phyloP scores from a whole-genome alignment of 1,140 invertebrate genomes.

The Anagrus nilaparvatae region DNA sequence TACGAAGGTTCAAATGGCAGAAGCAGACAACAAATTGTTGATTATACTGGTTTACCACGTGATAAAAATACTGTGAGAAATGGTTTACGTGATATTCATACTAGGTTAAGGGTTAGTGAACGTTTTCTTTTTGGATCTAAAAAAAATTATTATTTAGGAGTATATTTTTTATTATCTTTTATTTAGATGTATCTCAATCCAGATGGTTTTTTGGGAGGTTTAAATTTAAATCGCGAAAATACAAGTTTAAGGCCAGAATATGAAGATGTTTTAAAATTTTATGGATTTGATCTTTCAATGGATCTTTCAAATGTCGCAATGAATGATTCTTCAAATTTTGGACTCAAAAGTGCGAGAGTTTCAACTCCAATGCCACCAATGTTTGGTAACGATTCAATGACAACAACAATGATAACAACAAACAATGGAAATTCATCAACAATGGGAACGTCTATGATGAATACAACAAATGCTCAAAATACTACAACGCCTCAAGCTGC shows the following conservation, averaged over 20 bases:
- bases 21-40: slow-evolving; percentile 56
- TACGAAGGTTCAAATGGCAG: slow-evolving; percentile 64
- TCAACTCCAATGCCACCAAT: slow-evolving; percentile 14
- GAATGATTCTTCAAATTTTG: slow-evolving; percentile 7
- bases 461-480: neutral
- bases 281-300: slow-evolving; percentile 56
- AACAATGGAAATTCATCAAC: too few relatives aligned
- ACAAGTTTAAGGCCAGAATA: slow-evolving; percentile 59
- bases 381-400: neutral
- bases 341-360: slow-evolving; percentile 13
- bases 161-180: slow-evolving; percentile 23
- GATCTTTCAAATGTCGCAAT: slow-evolving; percentile 17
- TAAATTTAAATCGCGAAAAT: slow-evolving; percentile 66
- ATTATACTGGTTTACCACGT: slow-evolving; percentile 54
- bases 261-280: slow-evolving; percentile 59
- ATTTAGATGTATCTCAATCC: slow-evolving; percentile 68
- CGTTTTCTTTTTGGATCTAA: neutral
- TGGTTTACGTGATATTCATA: slow-evolving; percentile 69
- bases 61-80: slow-evolving; percentile 59
- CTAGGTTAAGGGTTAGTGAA: slow-evolving; percentile 57
- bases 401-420: neutral
- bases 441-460: neutral
- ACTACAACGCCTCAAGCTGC: neutral
- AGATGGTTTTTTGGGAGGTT: slow-evolving; percentile 65
- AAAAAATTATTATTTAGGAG: slow-evolving; percentile 20